Percentiles rank a stretch among this genome's conserved stretches.
These are phyloP conservation scores for Lingula anatina DNA, from an alignment of 2,888 invertebrate species.

Conservation along the genomic window DNA sequence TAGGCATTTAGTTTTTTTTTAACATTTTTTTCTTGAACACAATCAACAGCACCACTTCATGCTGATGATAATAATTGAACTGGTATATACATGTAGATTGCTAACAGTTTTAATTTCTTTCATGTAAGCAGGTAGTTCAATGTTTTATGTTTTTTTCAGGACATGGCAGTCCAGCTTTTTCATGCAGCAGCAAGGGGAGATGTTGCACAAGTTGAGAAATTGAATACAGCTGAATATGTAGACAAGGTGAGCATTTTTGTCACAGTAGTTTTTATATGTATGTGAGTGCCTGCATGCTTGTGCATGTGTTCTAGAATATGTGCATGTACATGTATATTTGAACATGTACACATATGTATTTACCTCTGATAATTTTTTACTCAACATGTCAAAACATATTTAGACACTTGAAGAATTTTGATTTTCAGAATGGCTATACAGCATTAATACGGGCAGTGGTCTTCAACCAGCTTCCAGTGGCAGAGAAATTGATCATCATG, in stretches of 20 bases:
- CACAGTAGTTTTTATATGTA: background rate
- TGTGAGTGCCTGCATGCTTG: background rate
- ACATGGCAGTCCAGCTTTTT: conserved; percentile 22
- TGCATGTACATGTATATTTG: background rate
- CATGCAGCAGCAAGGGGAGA: conserved; percentile 24
- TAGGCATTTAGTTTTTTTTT: too few species aligned
- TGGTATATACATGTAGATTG: too few species aligned
- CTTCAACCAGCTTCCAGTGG: conserved; percentile 26
- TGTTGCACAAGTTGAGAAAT: conserved; percentile 14
- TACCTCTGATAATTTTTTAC: background rate
- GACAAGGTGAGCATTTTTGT: conserved; percentile 26
- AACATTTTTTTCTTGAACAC: too few species aligned
- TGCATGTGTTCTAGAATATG: background rate
- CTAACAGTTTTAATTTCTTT: too few species aligned
- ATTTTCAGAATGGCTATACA: conserved; percentile 39
- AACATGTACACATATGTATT: background rate
- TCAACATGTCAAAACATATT: background rate
- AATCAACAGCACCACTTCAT: too few species aligned
- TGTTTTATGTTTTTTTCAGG: conserved; percentile 19
- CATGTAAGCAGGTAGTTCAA: too few species aligned
- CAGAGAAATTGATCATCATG: conserved; percentile 20
- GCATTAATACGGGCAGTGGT: conserved; percentile 36
- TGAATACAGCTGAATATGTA: conserved; percentile 24
- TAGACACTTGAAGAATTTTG: too few species aligned
- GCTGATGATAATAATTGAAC: too few species aligned